phyloP scores from a whole-genome alignment of 2,888 invertebrate species.

The Andrena chrysosceles region DNA sequence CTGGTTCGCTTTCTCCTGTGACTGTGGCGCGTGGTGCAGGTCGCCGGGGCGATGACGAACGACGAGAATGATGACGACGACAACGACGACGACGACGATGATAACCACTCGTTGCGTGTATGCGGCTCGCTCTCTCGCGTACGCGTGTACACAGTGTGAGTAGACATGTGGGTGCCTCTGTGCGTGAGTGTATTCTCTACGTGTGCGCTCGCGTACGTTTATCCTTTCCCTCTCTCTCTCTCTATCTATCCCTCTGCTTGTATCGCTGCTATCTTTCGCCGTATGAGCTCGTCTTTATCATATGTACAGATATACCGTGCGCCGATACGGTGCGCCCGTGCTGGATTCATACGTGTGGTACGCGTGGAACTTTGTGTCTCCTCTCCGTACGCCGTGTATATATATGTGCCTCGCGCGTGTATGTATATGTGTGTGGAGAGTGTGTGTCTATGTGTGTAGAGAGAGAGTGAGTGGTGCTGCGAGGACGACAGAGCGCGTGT shows the following conservation, averaged over 20 bases:
- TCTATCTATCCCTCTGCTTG: background rate
- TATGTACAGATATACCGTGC: conserved; percentile 20
- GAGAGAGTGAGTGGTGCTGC: conserved; percentile 41
- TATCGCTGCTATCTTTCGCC: conserved; percentile 6
- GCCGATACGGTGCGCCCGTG: conserved; percentile 6
- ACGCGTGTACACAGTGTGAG: conserved; percentile 65
- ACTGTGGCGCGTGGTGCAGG: conserved; percentile 20
- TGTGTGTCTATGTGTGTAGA: background rate
- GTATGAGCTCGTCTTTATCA: conserved; percentile 30
- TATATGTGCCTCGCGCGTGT: background rate
- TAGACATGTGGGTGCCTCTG: conserved; percentile 67
- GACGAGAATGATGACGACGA: conserved; percentile 4
- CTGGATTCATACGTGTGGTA: conserved; percentile 28
- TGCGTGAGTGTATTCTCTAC: conserved; percentile 32
- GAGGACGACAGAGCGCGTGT: conserved; percentile 67
- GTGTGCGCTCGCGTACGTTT: conserved; percentile 44
- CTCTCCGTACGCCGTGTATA: too few species aligned
- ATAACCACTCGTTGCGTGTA: conserved; percentile 60
- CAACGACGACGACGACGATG: conserved; percentile 22
- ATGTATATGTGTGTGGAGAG: background rate
- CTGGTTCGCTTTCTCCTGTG: conserved; percentile 42
- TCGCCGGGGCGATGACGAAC: conserved; percentile 5
- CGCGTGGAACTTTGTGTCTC: too few species aligned
- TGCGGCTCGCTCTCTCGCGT: conserved; percentile 69
- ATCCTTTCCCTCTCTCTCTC: background rate